A percentile compares a stretch with the other conserved stretches of the same genome.
Conservation (phyloP, 2,113 vertebrate species). For the Pangasianodon gigas region DNA sequence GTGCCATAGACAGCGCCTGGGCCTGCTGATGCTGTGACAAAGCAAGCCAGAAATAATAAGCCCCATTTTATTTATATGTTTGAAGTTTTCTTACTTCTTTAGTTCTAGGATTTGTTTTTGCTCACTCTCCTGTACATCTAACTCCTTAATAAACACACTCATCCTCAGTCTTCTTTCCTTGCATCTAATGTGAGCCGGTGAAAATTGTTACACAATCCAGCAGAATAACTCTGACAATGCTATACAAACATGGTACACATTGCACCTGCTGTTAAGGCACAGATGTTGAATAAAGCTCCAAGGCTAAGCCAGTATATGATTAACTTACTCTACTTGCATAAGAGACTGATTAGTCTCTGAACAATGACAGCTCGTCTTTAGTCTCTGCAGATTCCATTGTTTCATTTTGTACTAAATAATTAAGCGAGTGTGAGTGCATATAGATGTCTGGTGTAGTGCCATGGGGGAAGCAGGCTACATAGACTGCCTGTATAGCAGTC, state of each 20-base stretch:
- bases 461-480: not conserved
- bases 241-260: constrained; percentile 16
- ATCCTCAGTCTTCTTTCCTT: not conserved
- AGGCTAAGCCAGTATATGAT: constrained; percentile 25
- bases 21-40: not conserved
- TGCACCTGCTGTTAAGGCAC: constrained; percentile 21
- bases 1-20: not conserved
- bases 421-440: constrained; percentile 46
- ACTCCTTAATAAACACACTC: not conserved
- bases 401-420: constrained; percentile 47
- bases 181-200: not conserved
- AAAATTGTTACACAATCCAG: not conserved
- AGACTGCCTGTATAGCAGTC: constrained; percentile 20
- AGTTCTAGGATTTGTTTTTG: not conserved
- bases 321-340: constrained; percentile 13
- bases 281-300: constrained; percentile 21
- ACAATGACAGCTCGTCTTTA: constrained; percentile 28
- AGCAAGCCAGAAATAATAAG: not conserved
- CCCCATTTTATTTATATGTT: not conserved
- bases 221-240: not conserved
- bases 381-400: constrained; percentile 24
- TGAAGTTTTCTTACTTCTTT: not conserved
- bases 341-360: constrained; percentile 13
- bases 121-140: not conserved
- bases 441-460: constrained; percentile 34